These are phyloP conservation scores for Sphecodes monilicornis DNA, from an alignment of 2,888 invertebrate genomes.

Conservation along the genomic window DNA sequence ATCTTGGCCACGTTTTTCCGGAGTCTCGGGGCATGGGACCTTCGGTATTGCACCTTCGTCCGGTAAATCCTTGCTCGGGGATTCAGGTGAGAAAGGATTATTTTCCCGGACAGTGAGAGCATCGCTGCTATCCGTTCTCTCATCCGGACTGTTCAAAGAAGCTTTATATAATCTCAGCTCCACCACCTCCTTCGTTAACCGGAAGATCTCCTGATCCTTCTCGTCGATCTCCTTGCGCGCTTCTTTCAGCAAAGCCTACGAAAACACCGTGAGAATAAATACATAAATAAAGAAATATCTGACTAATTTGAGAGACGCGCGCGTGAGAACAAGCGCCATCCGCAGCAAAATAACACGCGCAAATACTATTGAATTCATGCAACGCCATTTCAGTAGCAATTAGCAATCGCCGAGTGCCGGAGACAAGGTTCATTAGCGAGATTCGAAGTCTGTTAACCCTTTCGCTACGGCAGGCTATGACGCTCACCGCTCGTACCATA, in stretches of 20 bases:
- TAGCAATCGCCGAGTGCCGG: not conserved
- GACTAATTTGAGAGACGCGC: not conserved
- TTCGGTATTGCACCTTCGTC: slow-evolving; percentile 82
- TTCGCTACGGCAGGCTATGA: no score
- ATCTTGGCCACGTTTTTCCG: slow-evolving; percentile 86
- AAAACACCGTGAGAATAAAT: slow-evolving; percentile 11
- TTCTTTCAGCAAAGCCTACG: slow-evolving; percentile 88
- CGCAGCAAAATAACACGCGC: not conserved
- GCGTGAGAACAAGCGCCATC: not conserved
- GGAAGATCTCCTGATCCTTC: slow-evolving; percentile 93
- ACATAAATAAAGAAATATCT: not conserved
- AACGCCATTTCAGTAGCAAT: not conserved
- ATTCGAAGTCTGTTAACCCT: not conserved
- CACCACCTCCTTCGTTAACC: slow-evolving; percentile 91
- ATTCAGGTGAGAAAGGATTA: slow-evolving; percentile 86
- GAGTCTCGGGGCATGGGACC: slow-evolving; percentile 85
- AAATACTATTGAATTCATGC: not conserved
- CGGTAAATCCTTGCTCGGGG: slow-evolving; percentile 85
- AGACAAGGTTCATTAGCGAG: slow-evolving; percentile 4
- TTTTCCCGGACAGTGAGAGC: slow-evolving; percentile 91
- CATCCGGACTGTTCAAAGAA: slow-evolving; percentile 91
- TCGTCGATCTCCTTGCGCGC: slow-evolving; percentile 92
- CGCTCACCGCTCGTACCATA: no score
- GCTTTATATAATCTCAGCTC: slow-evolving; percentile 93
- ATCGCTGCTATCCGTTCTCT: slow-evolving; percentile 91